These are phyloP conservation scores for Stegophylla sp. DNA, from an alignment of 2,888 invertebrate genomes.

Conservation along the genomic window DNA sequence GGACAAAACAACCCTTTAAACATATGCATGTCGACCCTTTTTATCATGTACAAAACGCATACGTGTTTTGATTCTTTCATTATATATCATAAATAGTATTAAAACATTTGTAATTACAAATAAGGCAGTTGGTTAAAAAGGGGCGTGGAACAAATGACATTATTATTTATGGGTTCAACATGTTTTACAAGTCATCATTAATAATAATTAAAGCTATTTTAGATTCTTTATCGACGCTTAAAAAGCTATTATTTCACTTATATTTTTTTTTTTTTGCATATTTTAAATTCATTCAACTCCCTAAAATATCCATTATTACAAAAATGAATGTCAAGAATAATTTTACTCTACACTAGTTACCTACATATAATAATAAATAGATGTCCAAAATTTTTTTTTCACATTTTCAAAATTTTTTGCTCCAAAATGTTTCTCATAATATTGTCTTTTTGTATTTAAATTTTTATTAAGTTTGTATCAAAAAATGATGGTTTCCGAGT, in stretches of 20 bases:
- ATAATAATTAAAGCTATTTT: slow-evolving; percentile 46
- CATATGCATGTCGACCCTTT: slow-evolving; percentile 57
- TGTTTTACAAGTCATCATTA: slow-evolving; percentile 37
- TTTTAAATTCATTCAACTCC: background rate
- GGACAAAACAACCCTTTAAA: slow-evolving; percentile 56
- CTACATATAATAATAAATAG: too few species aligned
- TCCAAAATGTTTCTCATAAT: too few species aligned
- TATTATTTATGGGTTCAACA: slow-evolving; percentile 14
- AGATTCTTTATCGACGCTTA: slow-evolving; percentile 30
- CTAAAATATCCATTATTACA: background rate
- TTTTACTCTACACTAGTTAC: too few species aligned
- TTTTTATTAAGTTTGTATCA: too few species aligned
- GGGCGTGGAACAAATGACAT: slow-evolving; percentile 39
- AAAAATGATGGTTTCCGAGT: too few species aligned
- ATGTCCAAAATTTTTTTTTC: too few species aligned
- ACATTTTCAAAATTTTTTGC: too few species aligned
- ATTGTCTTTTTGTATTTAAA: too few species aligned
- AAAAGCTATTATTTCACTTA: slow-evolving; percentile 15
- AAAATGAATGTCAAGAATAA: background rate
- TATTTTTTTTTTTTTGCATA: background rate
- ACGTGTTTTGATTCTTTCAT: slow-evolving; percentile 48
- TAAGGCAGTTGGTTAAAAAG: slow-evolving; percentile 42
- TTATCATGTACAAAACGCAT: slow-evolving; percentile 44
- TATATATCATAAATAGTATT: slow-evolving; percentile 21
- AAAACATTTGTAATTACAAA: slow-evolving; percentile 51